phyloP scores from a whole-genome alignment of 2,888 invertebrate species.

The Drosophila borealis region DNA sequence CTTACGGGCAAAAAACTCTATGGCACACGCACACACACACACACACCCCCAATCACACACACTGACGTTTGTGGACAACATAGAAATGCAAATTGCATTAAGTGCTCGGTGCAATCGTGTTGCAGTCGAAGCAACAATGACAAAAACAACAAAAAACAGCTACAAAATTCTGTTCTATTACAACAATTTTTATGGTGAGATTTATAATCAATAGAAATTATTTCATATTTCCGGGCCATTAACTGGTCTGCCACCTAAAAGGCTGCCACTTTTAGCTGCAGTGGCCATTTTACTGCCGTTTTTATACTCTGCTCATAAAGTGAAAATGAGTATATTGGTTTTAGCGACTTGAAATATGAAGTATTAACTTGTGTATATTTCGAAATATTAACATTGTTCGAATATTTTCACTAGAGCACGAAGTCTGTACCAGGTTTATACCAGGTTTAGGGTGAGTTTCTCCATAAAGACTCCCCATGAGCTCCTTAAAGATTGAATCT shows the following conservation, averaged over 20 bases:
- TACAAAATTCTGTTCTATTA: constrained; percentile 17
- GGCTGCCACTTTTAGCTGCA: not conserved
- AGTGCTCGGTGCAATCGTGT: constrained; percentile 47
- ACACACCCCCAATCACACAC: constrained; percentile 11
- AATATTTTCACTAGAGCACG: no score
- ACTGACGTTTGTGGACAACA: constrained; percentile 22
- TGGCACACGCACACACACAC: not conserved
- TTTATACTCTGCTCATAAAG: not conserved
- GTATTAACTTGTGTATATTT: no score
- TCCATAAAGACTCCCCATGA: no score
- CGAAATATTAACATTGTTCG: no score
- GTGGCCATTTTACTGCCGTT: constrained; percentile 14
- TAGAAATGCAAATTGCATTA: constrained; percentile 73
- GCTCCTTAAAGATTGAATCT: no score
- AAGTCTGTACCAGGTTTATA: no score
- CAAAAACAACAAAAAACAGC: not conserved
- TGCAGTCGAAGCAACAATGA: constrained; percentile 19
- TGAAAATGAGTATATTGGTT: not conserved
- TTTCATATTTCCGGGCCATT: constrained; percentile 15
- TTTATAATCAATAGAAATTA: constrained; percentile 13
- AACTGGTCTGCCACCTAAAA: constrained; percentile 7
- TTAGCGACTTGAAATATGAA: not conserved
- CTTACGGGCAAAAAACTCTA: constrained; percentile 41
- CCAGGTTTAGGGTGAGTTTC: no score
- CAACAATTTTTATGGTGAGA: constrained; percentile 11